These are phyloP conservation scores for Lethrus apterus DNA, from an alignment of 1,140 invertebrate species.

Conservation along the genomic window DNA sequence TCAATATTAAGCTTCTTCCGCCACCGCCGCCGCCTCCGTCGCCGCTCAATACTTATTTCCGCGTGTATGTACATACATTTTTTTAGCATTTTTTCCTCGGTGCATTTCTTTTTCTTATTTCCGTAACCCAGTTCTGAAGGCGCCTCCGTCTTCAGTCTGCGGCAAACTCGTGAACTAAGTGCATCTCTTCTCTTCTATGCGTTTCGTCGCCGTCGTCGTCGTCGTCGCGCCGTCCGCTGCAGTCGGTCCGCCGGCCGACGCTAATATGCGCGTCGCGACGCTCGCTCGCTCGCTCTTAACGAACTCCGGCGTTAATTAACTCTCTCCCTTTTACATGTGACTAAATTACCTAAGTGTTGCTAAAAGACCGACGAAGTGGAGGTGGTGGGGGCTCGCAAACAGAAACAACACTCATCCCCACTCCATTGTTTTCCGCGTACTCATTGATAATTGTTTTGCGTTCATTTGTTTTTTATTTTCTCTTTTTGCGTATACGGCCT, in stretches of 20 bases:
- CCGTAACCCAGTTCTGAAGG: conserved; percentile 38
- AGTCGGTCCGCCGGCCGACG: conserved; percentile 41
- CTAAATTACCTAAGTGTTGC: conserved; percentile 20
- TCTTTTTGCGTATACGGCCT: too few relatives aligned
- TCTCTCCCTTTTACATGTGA: conserved; percentile 21
- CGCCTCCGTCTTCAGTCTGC: conserved; percentile 39
- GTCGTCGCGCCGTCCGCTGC: conserved; percentile 40
- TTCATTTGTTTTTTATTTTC: too few relatives aligned
- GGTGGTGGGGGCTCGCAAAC: background rate
- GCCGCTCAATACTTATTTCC: conserved; percentile 39
- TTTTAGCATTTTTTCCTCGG: conserved; percentile 37
- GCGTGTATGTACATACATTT: conserved; percentile 42
- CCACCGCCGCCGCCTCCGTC: background rate
- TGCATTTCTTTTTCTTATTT: conserved; percentile 40
- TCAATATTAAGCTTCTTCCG: conserved; percentile 40
- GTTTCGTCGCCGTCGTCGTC: conserved; percentile 39
- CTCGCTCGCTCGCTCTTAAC: conserved; percentile 12
- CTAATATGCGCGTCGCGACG: conserved; percentile 21
- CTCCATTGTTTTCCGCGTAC: too few relatives aligned
- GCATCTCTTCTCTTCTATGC: conserved; percentile 27
- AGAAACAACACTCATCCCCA: too few relatives aligned
- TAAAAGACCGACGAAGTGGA: background rate
- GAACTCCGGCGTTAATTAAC: conserved; percentile 24
- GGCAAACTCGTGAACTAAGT: conserved; percentile 45
- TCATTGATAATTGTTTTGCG: too few relatives aligned